Percentiles rank a stretch among this genome's conserved stretches.
Conservation (phyloP, 2,113 vertebrate species). For the Motacilla alba region DNA sequence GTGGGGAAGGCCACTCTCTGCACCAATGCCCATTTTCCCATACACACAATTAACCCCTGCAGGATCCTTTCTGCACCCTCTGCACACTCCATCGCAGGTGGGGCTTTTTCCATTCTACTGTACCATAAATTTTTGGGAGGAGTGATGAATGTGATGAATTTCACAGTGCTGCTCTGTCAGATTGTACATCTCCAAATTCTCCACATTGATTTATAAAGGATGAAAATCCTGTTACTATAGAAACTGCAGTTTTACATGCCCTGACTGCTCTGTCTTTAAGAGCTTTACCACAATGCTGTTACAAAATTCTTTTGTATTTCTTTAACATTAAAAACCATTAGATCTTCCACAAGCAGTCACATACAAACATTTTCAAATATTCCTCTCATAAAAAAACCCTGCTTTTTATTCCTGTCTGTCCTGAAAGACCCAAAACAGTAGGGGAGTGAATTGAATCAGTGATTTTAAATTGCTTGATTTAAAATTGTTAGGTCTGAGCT, state of each 20-base stretch:
- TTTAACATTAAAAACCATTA: neutral
- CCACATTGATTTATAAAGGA: conserved; percentile 33
- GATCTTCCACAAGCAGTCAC: neutral
- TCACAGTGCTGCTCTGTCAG: neutral
- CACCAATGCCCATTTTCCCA: neutral
- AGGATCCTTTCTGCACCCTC: neutral
- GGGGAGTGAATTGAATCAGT: neutral
- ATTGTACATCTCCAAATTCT: neutral
- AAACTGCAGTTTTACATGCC: conserved; percentile 37
- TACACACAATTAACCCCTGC: neutral
- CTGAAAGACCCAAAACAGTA: neutral
- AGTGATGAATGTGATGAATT: neutral
- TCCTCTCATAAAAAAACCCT: neutral
- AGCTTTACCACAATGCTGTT: neutral
- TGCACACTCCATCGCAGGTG: neutral
- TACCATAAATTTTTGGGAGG: neutral
- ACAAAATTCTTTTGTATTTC: neutral
- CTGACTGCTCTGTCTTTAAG: conserved; percentile 13
- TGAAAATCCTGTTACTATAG: conserved; percentile 50
- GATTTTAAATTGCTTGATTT: neutral
- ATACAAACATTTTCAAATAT: neutral
- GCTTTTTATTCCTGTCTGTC: neutral
- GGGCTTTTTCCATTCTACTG: neutral
- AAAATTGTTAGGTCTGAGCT: neutral
- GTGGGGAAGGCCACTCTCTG: neutral